Evolutionary conservation across 2,797 vertebrate genomes (phyloP).

Genomic region (Malurus leucopterus): DNA sequence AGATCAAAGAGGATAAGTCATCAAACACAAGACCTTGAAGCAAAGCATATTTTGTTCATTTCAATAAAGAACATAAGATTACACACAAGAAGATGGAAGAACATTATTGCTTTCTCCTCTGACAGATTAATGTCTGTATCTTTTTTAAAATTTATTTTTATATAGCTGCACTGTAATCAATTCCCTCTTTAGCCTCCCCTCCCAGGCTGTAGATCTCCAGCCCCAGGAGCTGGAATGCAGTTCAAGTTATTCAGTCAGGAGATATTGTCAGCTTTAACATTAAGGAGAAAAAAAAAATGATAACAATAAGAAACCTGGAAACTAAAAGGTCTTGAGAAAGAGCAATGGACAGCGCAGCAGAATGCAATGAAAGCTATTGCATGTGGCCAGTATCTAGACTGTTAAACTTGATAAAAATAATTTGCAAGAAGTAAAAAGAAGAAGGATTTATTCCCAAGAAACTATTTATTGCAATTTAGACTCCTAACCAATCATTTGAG

Average conservation of each 20-base stretch:
- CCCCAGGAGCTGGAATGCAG: not conserved
- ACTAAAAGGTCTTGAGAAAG: not conserved
- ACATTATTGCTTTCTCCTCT: conserved; percentile 26
- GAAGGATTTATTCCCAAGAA: not conserved
- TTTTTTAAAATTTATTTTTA: conserved; percentile 10
- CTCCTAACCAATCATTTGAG: not conserved
- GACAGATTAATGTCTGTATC: conserved; percentile 18
- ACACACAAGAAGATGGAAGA: conserved; percentile 2
- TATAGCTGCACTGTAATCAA: not conserved
- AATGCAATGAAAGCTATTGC: not conserved
- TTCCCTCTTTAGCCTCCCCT: not conserved
- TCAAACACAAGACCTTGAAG: conserved; percentile 37
- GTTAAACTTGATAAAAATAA: not conserved
- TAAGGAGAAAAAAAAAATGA: not conserved
- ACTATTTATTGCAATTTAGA: not conserved
- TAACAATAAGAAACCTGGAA: not conserved
- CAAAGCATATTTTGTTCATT: conserved; percentile 25
- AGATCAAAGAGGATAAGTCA: not conserved
- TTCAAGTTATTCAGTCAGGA: not conserved
- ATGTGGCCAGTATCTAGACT: not conserved
- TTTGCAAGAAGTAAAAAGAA: not conserved
- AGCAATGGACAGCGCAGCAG: not conserved
- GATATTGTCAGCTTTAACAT: not conserved
- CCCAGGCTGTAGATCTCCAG: conserved; percentile 3
- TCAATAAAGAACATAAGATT: conserved; percentile 27